A percentile compares a stretch with the other conserved stretches of the same genome.
Evolutionary conservation across 2,797 vertebrate genomes (phyloP).

Genomic region (Notolabrus celidotus): DNA sequence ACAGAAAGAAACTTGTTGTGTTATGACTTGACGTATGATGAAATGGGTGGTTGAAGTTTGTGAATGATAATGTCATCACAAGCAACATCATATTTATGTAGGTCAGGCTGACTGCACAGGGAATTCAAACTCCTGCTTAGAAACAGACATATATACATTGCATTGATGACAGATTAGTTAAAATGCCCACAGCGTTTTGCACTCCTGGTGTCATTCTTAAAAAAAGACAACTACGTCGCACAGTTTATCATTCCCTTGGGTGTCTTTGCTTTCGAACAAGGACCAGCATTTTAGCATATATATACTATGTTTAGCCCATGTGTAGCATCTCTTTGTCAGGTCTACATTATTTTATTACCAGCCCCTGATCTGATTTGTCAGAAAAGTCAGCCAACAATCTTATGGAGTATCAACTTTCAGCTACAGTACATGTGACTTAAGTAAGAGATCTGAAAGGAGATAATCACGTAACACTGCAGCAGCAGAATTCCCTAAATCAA

Average conservation of each 20-base stretch:
- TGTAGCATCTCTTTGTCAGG: constrained; percentile 6
- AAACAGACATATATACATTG: constrained; percentile 15
- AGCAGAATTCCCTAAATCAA: constrained; percentile 40
- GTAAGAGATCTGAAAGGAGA: constrained; percentile 36
- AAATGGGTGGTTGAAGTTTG: constrained; percentile 25
- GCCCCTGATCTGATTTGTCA: constrained; percentile 41
- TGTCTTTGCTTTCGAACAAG: constrained; percentile 29
- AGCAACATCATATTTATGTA: constrained; percentile 23
- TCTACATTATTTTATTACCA: constrained; percentile 19
- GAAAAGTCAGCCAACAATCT: constrained; percentile 51
- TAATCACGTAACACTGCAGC: constrained; percentile 33
- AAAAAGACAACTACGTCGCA: constrained; percentile 22
- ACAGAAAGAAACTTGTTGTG: constrained; percentile 45
- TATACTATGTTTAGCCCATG: neutral
- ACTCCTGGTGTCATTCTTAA: constrained; percentile 3
- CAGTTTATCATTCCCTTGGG: constrained; percentile 14
- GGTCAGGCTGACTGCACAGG: constrained; percentile 10
- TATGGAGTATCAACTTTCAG: constrained; percentile 58
- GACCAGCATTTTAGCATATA: constrained; percentile 23
- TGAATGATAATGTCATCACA: constrained; percentile 24
- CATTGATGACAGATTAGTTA: constrained; percentile 27
- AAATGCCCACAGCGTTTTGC: constrained; percentile 27
- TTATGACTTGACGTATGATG: constrained; percentile 36
- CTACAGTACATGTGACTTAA: constrained; percentile 31
- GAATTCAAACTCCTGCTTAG: constrained; percentile 21